Percentiles rank a stretch among this genome's conserved stretches.
Conservation (phyloP, 92 coral and sea anemone species). For the Pocillopora grandis region DNA sequence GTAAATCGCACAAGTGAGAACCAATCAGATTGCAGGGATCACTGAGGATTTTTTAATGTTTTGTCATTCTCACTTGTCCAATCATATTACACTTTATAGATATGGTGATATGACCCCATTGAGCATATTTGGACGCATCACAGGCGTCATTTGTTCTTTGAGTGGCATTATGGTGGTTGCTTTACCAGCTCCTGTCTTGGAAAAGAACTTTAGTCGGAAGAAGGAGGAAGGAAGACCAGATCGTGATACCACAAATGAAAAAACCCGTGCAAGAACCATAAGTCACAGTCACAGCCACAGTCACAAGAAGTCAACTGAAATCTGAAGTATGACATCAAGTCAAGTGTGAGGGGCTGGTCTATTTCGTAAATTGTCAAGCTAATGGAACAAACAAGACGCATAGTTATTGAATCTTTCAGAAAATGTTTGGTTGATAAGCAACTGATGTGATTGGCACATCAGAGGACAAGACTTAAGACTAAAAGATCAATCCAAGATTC, state of each 20-base stretch:
- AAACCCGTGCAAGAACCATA: not conserved
- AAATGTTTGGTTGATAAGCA: too few relatives aligned
- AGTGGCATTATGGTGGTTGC: conserved; percentile 90
- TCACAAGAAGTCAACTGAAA: not conserved
- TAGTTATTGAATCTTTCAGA: too few relatives aligned
- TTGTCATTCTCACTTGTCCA: not conserved
- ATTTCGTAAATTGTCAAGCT: too few relatives aligned
- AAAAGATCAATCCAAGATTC: too few relatives aligned
- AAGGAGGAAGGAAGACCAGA: conserved; percentile 49
- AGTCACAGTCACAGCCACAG: not conserved
- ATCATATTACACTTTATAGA: conserved; percentile 12
- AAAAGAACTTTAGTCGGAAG: conserved; percentile 81
- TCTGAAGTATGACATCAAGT: too few relatives aligned
- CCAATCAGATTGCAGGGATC: not conserved
- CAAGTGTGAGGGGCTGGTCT: too few relatives aligned
- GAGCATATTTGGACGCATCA: conserved; percentile 74
- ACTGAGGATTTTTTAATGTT: not conserved
- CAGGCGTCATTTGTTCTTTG: conserved; percentile 80
- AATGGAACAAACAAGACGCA: too few relatives aligned
- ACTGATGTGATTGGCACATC: too few relatives aligned
- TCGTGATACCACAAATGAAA: not conserved
- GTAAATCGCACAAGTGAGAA: too few relatives aligned
- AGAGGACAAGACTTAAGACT: too few relatives aligned
- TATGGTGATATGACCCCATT: conserved; percentile 87
- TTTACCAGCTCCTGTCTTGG: conserved; percentile 89